Percentiles rank a stretch among this genome's conserved stretches.
Conservation (phyloP, 2,888 invertebrate species). For the Elmis aenea region DNA sequence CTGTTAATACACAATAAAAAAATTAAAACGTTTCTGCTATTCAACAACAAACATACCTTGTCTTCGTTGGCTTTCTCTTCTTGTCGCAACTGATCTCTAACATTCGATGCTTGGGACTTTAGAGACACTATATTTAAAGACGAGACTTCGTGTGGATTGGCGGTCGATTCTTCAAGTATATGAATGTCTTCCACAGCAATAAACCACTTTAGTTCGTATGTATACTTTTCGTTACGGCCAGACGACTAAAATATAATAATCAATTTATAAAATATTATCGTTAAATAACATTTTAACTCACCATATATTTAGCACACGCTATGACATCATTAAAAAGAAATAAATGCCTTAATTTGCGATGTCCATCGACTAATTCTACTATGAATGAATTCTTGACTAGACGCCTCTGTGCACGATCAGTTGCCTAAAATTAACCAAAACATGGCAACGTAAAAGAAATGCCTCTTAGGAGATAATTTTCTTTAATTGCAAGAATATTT, state of each 20-base stretch:
- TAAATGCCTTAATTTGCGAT: constrained; percentile 84
- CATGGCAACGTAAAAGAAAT: background rate
- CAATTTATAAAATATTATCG: constrained; percentile 10
- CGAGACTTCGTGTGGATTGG: constrained; percentile 68
- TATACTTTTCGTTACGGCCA: constrained; percentile 76
- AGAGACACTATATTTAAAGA: constrained; percentile 79
- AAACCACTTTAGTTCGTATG: constrained; percentile 92
- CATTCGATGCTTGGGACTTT: constrained; percentile 80
- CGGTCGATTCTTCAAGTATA: constrained; percentile 64
- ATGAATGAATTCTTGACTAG: constrained; percentile 93
- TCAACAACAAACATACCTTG: constrained; percentile 44
- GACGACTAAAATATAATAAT: constrained; percentile 60
- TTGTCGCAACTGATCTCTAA: constrained; percentile 76
- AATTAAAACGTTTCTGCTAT: background rate
- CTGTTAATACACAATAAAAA: constrained; percentile 35
- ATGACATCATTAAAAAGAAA: constrained; percentile 94
- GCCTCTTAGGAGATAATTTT: background rate
- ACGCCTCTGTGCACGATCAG: constrained; percentile 76
- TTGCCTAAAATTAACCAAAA: constrained; percentile 50
- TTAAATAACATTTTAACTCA: constrained; percentile 19
- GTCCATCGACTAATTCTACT: constrained; percentile 83
- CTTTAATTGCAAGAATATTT: no score
- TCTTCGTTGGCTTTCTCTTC: constrained; percentile 68
- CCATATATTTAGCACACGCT: constrained; percentile 92
- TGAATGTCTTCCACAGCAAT: constrained; percentile 79